Base-by-base conservation (phyloP, 2,113 vertebrate species). In the Tachycineta bicolor region DNA sequence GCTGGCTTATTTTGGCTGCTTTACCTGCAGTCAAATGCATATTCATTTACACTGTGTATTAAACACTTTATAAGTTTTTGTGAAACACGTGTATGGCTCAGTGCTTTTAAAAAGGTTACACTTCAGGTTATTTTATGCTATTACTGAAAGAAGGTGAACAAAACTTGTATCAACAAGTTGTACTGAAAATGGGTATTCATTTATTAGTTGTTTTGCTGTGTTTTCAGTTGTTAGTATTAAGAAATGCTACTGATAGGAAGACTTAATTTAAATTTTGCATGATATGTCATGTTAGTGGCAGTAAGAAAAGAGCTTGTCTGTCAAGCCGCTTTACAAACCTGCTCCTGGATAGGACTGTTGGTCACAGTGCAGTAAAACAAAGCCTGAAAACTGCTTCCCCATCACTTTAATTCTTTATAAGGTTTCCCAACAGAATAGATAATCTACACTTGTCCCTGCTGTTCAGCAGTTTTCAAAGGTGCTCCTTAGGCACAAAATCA, bases 391-490 rank as follows among this genome's bases (percentile, higher is more conserved):
- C 65, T 94, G 77, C 89, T 94, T 96, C 41, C 50, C 69, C 33
- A 91, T 94, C 89, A 92, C 34, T 93, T 92, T 75, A 75, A 89
- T 94, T 94, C 91, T 94, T 91, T 73, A 37, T 75, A 62, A 79
- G 37, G 64, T 76, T 83, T 95, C 33, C 89, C 90, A 62, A 20
- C 34, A 67, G 65, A 62, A 49, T 25, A 64, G 80, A 79, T 65
- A 75, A 52, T 89, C 83, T 78, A 34, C 33, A 28, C 81, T 90
- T 87, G 69, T 87, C 73, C 33, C 64, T 92, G 81, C 69, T 73
- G n/a, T 79, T 47, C 44, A 68, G 79, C 76, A 71, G 44, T 84
- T 94, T 90, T 67, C 52, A 89, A 52, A 43, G 62, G 28, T 52
- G 39, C 29, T 87, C 39, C 86, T 93, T 86, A 69, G 47, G 28